Evolutionary conservation across 2,888 invertebrate species (phyloP).

Genomic region (Aricia artaxerxes): DNA sequence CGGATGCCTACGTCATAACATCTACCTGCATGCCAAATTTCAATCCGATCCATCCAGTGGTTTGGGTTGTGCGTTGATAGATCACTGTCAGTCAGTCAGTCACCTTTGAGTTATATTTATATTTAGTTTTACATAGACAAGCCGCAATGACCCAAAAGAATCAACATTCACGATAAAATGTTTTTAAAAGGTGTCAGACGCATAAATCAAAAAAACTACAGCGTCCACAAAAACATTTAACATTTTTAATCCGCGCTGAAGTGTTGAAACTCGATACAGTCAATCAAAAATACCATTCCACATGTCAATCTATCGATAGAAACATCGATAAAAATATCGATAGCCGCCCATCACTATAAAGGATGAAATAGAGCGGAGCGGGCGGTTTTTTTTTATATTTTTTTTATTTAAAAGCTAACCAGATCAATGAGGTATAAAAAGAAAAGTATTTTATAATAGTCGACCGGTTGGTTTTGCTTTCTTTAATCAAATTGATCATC

Average conservation of each 20-base stretch:
- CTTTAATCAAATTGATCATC: constrained; percentile 1
- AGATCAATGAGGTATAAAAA: constrained; percentile 20
- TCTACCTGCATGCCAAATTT: too few relatives aligned
- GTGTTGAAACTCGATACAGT: constrained; percentile 8
- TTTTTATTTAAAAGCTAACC: constrained; percentile 14
- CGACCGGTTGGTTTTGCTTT: background rate
- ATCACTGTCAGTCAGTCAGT: too few relatives aligned
- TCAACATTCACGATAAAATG: background rate
- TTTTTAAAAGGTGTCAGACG: background rate
- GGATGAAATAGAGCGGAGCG: constrained; percentile 5
- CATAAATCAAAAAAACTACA: constrained; percentile 18
- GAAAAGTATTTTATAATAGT: background rate
- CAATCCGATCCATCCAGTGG: too few relatives aligned
- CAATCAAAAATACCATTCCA: constrained; percentile 1
- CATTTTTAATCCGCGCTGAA: constrained; percentile 6
- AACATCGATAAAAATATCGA: constrained; percentile 11
- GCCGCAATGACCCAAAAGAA: background rate
- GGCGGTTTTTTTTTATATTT: background rate
- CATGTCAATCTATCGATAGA: constrained; percentile 4
- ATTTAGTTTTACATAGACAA: background rate
- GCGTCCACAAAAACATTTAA: constrained; percentile 5
- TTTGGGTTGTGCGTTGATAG: too few relatives aligned
- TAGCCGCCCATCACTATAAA: background rate
- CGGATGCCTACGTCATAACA: too few relatives aligned
- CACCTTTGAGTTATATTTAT: too few relatives aligned